A percentile compares a stretch with the other conserved stretches of the same genome.
These are phyloP conservation scores for Sturnus vulgaris DNA, from an alignment of 2,113 vertebrate genomes.

Conservation along the genomic window DNA sequence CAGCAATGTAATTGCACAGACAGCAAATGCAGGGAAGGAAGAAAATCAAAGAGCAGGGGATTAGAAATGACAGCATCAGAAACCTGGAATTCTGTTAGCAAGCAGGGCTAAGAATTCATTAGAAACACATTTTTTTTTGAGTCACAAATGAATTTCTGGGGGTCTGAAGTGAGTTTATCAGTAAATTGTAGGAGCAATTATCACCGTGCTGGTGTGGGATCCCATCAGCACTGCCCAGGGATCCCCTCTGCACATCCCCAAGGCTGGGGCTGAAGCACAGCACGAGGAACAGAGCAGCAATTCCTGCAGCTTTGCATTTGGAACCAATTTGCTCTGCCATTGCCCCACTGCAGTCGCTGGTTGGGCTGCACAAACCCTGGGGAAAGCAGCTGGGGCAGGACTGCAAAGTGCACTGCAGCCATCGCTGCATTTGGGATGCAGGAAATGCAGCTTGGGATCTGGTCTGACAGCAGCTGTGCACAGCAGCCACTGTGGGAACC, in stretches of 20 bases:
- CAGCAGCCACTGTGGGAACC: background rate
- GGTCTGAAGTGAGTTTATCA: background rate
- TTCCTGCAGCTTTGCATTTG: background rate
- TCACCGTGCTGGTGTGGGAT: accelerated
- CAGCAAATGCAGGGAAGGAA: background rate
- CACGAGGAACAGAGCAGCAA: background rate
- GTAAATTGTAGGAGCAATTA: background rate
- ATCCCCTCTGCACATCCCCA: background rate
- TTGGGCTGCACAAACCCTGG: accelerated
- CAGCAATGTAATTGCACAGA: background rate
- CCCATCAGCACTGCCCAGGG: background rate
- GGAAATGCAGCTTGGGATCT: background rate
- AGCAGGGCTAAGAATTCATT: background rate
- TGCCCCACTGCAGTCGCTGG: accelerated
- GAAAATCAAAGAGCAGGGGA: background rate
- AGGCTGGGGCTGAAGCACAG: background rate
- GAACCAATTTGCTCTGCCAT: background rate
- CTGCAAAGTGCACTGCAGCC: accelerated
- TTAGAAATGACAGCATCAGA: background rate
- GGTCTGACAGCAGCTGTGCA: background rate
- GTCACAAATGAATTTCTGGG: background rate
- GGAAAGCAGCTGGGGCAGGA: background rate
- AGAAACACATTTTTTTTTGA: background rate
- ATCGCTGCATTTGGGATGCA: accelerated
- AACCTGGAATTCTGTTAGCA: background rate